Conservation (phyloP, 1,140 invertebrate species). For the Lepeophtheirus salmonis region DNA sequence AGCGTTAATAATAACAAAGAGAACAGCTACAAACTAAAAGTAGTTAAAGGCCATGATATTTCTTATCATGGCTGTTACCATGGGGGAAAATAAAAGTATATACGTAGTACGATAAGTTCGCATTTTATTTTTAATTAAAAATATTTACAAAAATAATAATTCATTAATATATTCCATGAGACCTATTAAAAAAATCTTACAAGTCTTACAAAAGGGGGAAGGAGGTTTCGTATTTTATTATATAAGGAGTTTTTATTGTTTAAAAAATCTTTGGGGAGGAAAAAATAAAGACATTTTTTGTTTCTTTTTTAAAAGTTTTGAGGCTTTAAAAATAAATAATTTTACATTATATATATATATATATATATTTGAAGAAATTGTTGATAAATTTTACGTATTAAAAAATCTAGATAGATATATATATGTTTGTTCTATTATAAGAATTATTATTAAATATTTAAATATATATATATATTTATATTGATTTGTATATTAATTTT, state of each 20-base stretch:
- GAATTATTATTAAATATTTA: too few relatives aligned
- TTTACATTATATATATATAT: not conserved
- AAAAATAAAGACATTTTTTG: not conserved
- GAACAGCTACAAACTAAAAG: too few relatives aligned
- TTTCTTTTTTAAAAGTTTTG: not conserved
- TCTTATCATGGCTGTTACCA: too few relatives aligned
- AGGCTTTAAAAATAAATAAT: not conserved
- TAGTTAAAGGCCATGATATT: too few relatives aligned
- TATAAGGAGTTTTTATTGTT: not conserved
- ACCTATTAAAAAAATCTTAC: not conserved
- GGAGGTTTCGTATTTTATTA: not conserved
- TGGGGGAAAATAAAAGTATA: too few relatives aligned
- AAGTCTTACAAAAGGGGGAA: not conserved
- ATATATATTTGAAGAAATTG: not conserved
- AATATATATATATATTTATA: not conserved
- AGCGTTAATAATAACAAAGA: too few relatives aligned
- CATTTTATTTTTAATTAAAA: not conserved
- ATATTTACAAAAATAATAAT: not conserved
- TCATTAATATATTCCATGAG: not conserved
- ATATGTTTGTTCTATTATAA: not conserved
- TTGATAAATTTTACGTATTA: not conserved
- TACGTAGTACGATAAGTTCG: too few relatives aligned
- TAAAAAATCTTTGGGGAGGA: not conserved
- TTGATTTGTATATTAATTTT: not conserved
- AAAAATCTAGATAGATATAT: not conserved